Base-by-base conservation (phyloP, 2,888 invertebrate genomes). In the Dicyrtoma fusca region DNA sequence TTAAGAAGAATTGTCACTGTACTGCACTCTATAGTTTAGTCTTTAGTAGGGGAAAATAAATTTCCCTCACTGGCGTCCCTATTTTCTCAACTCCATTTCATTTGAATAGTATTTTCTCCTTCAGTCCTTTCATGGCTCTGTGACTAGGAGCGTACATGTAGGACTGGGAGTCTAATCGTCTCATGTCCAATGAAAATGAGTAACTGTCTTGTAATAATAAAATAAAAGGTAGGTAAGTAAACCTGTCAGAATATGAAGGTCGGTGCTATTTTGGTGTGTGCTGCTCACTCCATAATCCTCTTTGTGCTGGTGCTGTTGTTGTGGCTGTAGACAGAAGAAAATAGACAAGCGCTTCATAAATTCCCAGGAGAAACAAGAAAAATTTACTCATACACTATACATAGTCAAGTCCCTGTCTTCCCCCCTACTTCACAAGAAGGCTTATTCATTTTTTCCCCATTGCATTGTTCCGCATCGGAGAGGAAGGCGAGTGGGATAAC, bases 201-300 rank as follows among this genome's bases (percentile, higher is more conserved):
- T 55, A 55, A 14, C 23, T 55, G 19, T 23, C 17, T 34, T 61
- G 34, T 17, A 25, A 61, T n/a, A 61, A 42, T n/a, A 34, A 34
- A 61, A 42, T n/a, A 34, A 34, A 5, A 5, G 34, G 34, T 34
- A 34, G 11, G 19, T 44, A 42, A 51, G 17, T 19, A 47, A 51
- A 71, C 71, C 71, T 45, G 74, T 74, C 21, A 74, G 34, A 68
- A 74, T 74, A 47, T 74, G 74, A 6, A 74, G 53, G 53, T 57
- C 71, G 13, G 73, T 64, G 47, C 61, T 74, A 26, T 74, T 74
- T 42, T 73, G 63, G 3, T 69, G 65, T 23, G n/a, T n/a, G n/a
- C n/a, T n/a, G n/a, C n/a, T n/a, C n/a, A n/a, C n/a, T n/a, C 34
- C 34, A 34, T 34, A 34, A 8, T 73, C 49, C 17, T 51, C 51